Evolutionary conservation across 2,113 vertebrate genomes (phyloP).

Genomic region (Bothrops jararaca): DNA sequence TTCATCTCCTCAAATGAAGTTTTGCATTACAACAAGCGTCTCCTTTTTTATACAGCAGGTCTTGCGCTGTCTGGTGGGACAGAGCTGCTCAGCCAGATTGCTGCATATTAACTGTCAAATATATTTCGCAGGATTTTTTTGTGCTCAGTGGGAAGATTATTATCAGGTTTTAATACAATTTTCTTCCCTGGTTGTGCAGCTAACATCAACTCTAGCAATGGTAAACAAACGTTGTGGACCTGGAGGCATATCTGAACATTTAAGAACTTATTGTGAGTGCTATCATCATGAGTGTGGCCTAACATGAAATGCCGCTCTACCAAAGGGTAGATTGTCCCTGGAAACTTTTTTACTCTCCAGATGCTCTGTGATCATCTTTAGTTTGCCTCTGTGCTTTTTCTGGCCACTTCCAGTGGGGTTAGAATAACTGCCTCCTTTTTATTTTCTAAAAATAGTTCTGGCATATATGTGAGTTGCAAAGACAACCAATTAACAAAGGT

Average conservation of each 20-base stretch:
- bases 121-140: neutral
- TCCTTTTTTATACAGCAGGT: neutral
- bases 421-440: no score
- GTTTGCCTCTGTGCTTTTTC: no score
- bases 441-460: no score
- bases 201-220: fast-evolving
- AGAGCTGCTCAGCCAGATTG: fast-evolving
- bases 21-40: neutral
- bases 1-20: conserved; percentile 9
- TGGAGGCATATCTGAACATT: neutral
- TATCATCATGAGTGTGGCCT: no score
- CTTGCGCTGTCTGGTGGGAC: neutral
- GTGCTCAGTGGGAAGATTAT: neutral
- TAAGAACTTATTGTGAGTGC: no score
- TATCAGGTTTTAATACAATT: fast-evolving
- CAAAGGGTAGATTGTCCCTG: no score
- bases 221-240: neutral
- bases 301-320: no score
- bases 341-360: no score
- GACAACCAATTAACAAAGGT: no score
- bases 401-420: no score
- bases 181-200: fast-evolving
- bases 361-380: no score
- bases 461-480: no score
- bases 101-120: neutral